Evolutionary conservation across 2,797 vertebrate genomes (phyloP), one percentile per base, ranked within the genome.

Genomic region (Myripristis jacobus): DNA sequence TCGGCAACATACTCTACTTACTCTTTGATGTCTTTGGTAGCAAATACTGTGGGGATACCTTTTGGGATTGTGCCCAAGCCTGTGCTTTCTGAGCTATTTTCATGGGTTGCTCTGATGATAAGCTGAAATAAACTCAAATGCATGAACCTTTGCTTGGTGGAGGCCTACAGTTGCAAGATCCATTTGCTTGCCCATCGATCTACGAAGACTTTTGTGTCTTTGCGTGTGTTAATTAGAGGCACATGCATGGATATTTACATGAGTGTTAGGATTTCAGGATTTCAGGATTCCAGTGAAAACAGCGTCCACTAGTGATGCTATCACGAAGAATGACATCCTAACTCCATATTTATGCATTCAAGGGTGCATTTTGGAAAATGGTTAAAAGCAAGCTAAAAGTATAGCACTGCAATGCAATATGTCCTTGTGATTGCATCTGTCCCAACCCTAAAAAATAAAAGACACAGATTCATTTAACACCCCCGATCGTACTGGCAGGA

Each of bases 21-120:
- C 27, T 15, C 59, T 76, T 70, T 77, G 57, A 79, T 65, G 59
- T 73, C 41, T 21, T 78, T 54, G 22, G 27, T 56, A 21, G 41
- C 50, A 57, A 36, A 58, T 58, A 69, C 60, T 55, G 57, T 1
- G 18, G 54, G 36, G 36, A 56, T 55, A 25, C 38, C 8, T 12
- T 25, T 56, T 65, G 15, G 43, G 7, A 54, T 47, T 57, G 21
- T 73, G 54, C 73, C 43, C 51, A n/a, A 27, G 16, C 21, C 34
- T 44, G 19, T 43, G 27, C 46, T 41, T 60, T 73, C 22, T 77
- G 65, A 24, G 52, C 22, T 25, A 65, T 57, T 50, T 58, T 22
- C 36, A 38, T 58, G 36, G n/a, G 66, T 67, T 70, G 22, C 52
- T 70, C n/a, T 48, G 29, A 53, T 58, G 41, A 59, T 52, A 55